Evolutionary conservation across 2,797 vertebrate genomes (phyloP).

Genomic region (Cuculus canorus): DNA sequence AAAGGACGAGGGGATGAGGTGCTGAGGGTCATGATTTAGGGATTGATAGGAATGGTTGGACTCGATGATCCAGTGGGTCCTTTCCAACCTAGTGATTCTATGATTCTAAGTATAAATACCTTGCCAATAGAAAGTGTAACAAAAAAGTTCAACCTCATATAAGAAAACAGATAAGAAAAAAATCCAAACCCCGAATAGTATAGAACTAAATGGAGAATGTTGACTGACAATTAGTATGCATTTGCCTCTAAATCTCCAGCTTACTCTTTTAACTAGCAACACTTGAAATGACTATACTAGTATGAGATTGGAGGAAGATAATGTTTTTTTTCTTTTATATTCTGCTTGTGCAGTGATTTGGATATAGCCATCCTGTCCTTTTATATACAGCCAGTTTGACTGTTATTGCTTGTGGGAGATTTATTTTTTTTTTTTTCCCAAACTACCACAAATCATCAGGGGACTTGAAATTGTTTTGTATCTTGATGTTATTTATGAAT

Average conservation of each 20-base stretch:
- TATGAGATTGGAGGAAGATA: neutral
- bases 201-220: neutral
- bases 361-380: neutral
- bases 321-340: neutral
- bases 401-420: neutral
- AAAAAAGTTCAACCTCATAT: neutral
- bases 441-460: neutral
- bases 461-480: neutral
- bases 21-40: too few relatives aligned
- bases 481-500: neutral
- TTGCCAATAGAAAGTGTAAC: neutral
- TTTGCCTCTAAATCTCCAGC: neutral
- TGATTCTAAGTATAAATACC: neutral
- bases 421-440: neutral
- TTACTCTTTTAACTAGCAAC: neutral
- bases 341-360: conserved; percentile 15
- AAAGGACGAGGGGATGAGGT: too few relatives aligned
- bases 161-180: neutral
- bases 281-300: neutral
- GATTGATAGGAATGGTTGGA: too few relatives aligned
- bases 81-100: too few relatives aligned
- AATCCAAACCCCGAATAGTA: neutral
- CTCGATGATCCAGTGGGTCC: too few relatives aligned
- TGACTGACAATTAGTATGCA: neutral
- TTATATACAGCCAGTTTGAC: neutral